Evolutionary conservation across 1,140 invertebrate species (phyloP), one percentile per base, ranked within the genome.

Genomic region (Macrobrachium nipponense): DNA sequence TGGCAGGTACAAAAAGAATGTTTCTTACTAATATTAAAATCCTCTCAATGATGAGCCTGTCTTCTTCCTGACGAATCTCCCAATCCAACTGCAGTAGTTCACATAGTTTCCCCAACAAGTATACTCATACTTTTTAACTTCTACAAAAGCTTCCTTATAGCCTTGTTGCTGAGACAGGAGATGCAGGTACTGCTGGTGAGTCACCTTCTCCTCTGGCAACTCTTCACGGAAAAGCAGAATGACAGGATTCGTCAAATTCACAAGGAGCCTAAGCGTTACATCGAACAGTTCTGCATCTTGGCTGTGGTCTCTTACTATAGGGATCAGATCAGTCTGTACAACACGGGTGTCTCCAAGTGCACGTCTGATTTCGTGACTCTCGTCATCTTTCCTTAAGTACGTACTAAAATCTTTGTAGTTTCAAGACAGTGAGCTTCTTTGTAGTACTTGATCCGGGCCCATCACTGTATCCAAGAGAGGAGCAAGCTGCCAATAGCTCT

Each of bases 21-120:
- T 99, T 99, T 89, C 98, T 93, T 58, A 98, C 94, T 17, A 99
- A 92, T 62, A 98, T 96, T 73, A 99, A 92, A 89, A 99, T 96
- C 89, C 98, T 93, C 91, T 99, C 98, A 90, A 99, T 95, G 60
- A 96, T 93, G 36, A 98, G 91, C 86, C 95, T 95, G 89, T 97
- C 95, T 89, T 98, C 97, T 92, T 99, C 97, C 88, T 94, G 94
- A 90, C 97, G 93, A 90, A 97, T 94, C 64, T 93, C 92, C 92
- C 93, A 95, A 89, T 97, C 96, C 96, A 98, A 90, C 92, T 95
- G 94, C 59, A 99, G 92, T n/a, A 98, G 93, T 89, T 94, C 94
- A 78, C 94, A 93, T 27, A 99, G 91, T 89, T 95, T 95, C 84
- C 84, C 95, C 94, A 79, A 94, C 94, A 58, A 99, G 91, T 5